Percentiles rank a stretch among this genome's conserved stretches.
These are phyloP conservation scores for Erpornis zantholeuca DNA, from an alignment of 2,113 vertebrate species.

Conservation along the genomic window DNA sequence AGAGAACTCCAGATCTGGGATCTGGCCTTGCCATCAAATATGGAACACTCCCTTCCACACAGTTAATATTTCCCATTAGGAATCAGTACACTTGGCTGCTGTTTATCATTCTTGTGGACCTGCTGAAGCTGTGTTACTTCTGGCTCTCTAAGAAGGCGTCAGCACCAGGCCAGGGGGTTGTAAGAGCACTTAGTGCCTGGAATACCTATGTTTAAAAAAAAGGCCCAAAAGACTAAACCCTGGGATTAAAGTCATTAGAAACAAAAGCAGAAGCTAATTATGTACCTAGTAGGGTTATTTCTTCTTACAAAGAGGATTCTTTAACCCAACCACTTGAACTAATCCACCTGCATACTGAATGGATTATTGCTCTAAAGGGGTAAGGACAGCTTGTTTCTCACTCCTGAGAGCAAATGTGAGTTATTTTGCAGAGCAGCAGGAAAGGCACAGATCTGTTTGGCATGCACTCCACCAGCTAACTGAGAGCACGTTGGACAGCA, in stretches of 20 bases:
- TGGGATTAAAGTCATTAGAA: not conserved
- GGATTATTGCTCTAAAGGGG: not conserved
- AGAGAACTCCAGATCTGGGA: not conserved
- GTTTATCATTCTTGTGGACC: not conserved
- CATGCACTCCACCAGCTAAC: not conserved
- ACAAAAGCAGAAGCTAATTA: not conserved
- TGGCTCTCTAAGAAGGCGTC: not conserved
- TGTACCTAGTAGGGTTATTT: not conserved
- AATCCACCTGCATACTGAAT: not conserved
- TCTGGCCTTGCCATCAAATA: not conserved
- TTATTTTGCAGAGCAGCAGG: not conserved
- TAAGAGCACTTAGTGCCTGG: not conserved
- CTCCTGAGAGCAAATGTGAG: not conserved
- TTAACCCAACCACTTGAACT: not conserved
- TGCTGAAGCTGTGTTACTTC: not conserved
- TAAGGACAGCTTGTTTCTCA: not conserved
- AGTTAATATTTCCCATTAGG: not conserved
- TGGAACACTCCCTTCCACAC: not conserved
- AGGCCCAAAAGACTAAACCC: not conserved
- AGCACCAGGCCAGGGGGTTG: not conserved
- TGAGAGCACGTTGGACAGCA: not conserved
- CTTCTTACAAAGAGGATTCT: not conserved
- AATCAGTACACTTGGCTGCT: not conserved
- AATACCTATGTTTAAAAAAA: fast-evolving
- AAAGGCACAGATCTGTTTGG: not conserved